These are phyloP conservation scores for Scolopax mira DNA, from an alignment of 2,113 vertebrate genomes.

Conservation along the genomic window DNA sequence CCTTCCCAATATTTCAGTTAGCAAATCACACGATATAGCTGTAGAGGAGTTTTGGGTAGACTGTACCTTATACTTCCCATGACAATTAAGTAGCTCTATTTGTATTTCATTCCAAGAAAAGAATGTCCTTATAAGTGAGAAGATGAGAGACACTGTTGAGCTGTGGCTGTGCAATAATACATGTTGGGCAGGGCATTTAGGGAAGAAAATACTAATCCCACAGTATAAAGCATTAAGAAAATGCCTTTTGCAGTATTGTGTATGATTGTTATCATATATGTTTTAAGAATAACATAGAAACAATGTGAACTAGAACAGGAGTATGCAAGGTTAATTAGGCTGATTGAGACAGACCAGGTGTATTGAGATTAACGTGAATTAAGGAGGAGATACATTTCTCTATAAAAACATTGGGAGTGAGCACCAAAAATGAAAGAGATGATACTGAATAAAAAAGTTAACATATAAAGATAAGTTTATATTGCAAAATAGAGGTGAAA, in stretches of 20 bases:
- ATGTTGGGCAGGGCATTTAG: neutral
- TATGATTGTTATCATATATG: neutral
- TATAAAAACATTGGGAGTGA: neutral
- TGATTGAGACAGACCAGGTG: neutral
- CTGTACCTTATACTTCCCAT: neutral
- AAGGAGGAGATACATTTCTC: neutral
- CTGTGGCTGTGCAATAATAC: neutral
- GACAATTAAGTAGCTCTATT: neutral
- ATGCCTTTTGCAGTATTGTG: neutral
- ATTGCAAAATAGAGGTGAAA: neutral
- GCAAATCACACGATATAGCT: neutral
- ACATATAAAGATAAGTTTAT: neutral
- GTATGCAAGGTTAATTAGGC: neutral
- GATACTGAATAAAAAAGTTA: neutral
- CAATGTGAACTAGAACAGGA: neutral
- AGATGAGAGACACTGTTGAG: neutral
- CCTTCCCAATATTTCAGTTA: neutral
- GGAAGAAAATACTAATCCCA: neutral
- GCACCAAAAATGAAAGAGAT: neutral
- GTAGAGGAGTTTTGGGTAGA: neutral
- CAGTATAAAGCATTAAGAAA: neutral
- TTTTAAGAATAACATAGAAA: neutral
- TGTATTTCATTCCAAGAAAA: neutral
- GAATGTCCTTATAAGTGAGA: neutral
- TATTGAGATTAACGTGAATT: neutral